Conservation (phyloP, 2,113 vertebrate species). For the Heterocephalus glaber region DNA sequence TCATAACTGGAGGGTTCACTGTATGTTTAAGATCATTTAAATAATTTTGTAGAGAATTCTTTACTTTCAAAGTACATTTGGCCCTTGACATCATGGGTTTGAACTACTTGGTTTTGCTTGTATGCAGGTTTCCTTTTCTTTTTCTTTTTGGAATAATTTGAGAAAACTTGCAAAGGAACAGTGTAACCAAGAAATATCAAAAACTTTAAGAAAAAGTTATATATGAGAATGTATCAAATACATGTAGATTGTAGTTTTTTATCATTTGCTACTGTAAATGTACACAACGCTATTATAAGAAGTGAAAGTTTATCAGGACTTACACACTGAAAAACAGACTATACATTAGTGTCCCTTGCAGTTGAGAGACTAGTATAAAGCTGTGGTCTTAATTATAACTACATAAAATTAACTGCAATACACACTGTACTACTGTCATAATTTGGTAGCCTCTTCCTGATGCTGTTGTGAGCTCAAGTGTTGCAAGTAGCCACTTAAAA, state of each 20-base stretch:
- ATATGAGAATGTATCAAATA: not conserved
- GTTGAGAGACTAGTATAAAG: not conserved
- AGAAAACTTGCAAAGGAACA: not conserved
- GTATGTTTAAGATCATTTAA: not conserved
- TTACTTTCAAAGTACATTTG: not conserved
- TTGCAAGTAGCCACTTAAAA: not conserved
- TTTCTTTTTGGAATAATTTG: not conserved
- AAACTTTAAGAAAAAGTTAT: not conserved
- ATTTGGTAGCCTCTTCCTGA: not conserved
- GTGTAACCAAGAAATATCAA: not conserved
- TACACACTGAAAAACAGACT: not conserved
- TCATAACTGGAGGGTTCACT: too few species aligned
- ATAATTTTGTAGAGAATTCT: not conserved
- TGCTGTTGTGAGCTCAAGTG: not conserved
- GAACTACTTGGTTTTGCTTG: not conserved
- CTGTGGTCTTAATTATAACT: not conserved
- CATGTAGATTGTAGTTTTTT: not conserved
- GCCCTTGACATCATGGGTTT: not conserved
- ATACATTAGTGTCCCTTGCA: not conserved
- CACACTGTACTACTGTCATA: not conserved
- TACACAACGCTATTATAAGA: not conserved
- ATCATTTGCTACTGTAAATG: not conserved
- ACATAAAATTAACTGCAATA: not conserved
- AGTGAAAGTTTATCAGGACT: not conserved
- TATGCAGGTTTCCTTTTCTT: not conserved